These are phyloP conservation scores for Xanthorhoe spadicearia DNA, from an alignment of 2,888 invertebrate genomes.

Conservation along the genomic window DNA sequence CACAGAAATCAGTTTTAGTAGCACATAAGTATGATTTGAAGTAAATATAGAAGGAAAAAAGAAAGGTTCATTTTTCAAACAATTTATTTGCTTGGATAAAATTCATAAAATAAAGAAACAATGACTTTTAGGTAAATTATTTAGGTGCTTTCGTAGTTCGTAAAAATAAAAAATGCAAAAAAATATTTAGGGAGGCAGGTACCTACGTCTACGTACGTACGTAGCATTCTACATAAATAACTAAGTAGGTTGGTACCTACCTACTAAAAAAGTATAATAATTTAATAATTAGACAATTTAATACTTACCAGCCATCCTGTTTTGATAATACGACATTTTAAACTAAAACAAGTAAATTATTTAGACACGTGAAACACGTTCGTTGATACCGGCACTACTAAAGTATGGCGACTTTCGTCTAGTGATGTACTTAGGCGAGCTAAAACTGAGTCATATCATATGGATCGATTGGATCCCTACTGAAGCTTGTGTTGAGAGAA, in stretches of 20 bases:
- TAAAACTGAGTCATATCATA: background rate
- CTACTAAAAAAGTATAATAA: background rate
- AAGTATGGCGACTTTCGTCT: conserved; percentile 20
- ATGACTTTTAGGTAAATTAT: no score
- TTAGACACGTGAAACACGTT: conserved; percentile 30
- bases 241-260: background rate
- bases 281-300: background rate
- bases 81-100: no score
- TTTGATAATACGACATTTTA: conserved; percentile 66
- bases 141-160: no score
- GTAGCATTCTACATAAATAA: background rate
- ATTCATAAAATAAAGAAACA: no score
- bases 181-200: no score
- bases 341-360: conserved; percentile 35
- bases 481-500: no score
- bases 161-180: no score
- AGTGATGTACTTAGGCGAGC: conserved; percentile 4
- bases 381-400: conserved; percentile 37
- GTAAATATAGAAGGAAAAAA: no score
- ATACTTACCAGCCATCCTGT: conserved; percentile 68
- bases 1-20: background rate
- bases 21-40: no score
- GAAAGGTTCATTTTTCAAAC: no score
- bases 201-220: no score
- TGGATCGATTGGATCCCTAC: no score